phyloP scores from a whole-genome alignment of 1,140 invertebrate genomes.

The Macrotrachela quadricornifera region DNA sequence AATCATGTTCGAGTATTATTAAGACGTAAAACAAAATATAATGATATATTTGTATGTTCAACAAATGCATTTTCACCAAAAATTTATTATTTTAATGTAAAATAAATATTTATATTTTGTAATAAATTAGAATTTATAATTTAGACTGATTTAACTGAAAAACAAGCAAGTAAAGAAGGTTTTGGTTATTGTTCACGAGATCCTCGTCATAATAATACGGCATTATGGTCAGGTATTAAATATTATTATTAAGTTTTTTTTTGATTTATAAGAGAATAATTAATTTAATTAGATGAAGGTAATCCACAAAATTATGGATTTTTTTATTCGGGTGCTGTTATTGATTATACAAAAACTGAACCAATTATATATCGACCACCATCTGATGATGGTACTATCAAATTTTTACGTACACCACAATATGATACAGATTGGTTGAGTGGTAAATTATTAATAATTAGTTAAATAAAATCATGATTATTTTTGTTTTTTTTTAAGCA shows the following conservation, averaged over 20 bases:
- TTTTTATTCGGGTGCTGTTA: constrained; percentile 1
- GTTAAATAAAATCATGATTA: background rate
- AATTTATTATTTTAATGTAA: too few species aligned
- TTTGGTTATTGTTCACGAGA: constrained; percentile 7
- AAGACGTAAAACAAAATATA: too few species aligned
- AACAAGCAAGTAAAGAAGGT: background rate
- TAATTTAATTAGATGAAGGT: background rate
- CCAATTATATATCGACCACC: constrained; percentile 7
- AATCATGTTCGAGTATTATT: too few species aligned
- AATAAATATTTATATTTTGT: too few species aligned
- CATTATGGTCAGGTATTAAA: constrained; percentile 2
- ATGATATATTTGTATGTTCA: too few species aligned
- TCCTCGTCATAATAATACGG: constrained; percentile 2
- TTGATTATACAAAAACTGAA: constrained; percentile 7
- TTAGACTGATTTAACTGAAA: too few species aligned
- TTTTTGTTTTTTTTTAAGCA: constrained; percentile 23
- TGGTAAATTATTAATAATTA: background rate
- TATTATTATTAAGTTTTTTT: background rate
- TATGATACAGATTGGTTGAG: constrained; percentile 4
- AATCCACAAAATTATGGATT: constrained; percentile 1
- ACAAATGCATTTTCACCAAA: too few species aligned
- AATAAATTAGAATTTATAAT: too few species aligned
- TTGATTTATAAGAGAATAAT: background rate
- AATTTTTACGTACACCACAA: constrained; percentile 4
- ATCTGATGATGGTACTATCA: background rate